These are phyloP conservation scores for Pipa parva DNA, from an alignment of 2,113 vertebrate species.

Conservation along the genomic window DNA sequence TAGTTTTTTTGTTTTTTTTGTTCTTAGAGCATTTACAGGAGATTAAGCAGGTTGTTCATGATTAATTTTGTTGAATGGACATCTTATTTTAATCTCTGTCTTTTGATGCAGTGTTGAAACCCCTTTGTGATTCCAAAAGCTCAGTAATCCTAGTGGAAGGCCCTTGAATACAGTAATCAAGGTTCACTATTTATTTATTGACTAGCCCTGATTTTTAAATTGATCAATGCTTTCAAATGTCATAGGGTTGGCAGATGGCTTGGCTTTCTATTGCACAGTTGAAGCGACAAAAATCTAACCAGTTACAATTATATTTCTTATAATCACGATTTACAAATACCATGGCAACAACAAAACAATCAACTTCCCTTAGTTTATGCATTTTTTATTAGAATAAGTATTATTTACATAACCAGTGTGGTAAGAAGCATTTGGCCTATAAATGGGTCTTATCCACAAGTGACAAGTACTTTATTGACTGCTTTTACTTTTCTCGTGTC, in stretches of 20 bases:
- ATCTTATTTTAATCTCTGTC: background rate
- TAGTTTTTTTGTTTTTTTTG: no score
- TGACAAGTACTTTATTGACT: no score
- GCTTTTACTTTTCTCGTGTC: background rate
- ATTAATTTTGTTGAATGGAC: slow-evolving; percentile 21
- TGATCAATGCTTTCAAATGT: slow-evolving; percentile 4
- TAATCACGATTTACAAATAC: no score
- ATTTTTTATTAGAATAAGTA: no score
- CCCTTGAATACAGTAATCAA: slow-evolving; percentile 16
- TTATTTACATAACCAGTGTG: no score
- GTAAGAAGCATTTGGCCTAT: no score
- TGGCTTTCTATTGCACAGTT: background rate
- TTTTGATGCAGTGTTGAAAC: slow-evolving; percentile 8
- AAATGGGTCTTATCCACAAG: no score
- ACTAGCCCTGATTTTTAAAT: slow-evolving; percentile 9
- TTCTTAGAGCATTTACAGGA: background rate
- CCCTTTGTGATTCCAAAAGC: slow-evolving; percentile 5
- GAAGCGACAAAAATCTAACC: no score
- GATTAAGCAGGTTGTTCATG: background rate
- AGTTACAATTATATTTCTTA: no score
- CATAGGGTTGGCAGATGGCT: background rate
- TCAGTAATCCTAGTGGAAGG: slow-evolving; percentile 23
- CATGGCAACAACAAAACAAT: no score
- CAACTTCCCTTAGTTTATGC: no score
- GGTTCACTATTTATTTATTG: slow-evolving; percentile 10